Base-by-base conservation (phyloP, 2,113 vertebrate genomes). In the Acrocephalus arundinaceus region DNA sequence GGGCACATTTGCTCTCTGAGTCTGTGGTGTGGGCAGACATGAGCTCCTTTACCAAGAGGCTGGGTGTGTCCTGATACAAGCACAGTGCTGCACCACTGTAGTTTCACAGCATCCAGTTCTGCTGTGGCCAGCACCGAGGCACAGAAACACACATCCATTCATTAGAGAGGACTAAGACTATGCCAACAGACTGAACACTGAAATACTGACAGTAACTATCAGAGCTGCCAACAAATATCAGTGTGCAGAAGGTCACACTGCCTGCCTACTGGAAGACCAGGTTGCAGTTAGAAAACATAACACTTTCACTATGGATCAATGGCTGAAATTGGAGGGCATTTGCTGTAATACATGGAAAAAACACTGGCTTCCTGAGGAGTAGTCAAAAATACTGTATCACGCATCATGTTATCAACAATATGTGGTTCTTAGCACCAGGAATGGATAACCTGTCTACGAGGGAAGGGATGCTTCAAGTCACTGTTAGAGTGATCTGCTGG, bases 71-170 rank as follows among this genome's bases (percentile, higher is more conserved):
- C 67, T 49, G 18, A 27, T 31, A 28, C 37, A 52, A 28, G 54
- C 11, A 22, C 0, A 52, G 43, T 7, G 6, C 19, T 1, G 0
- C 49, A 46, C 21, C 20, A 6, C 1, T 3, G 2, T 1, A 28
- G 57, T 30, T 48, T 49, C 24, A 58, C n/a, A 49, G 57, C 37
- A 33, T 5, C 62, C 35, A 85, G 41, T 39, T 70, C 55, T 6
- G 9, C 52, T 86, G 41, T 20, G 48, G 37, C 37, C 52, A 80
- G 33, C 37, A 21, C 1, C 1, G 27, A 52, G 27, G 14, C 35
- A 77, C 62, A 72, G 22, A 63, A 67, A 54, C 7, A 2, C 24
- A 33, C 20, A 27, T 16, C 54, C 39, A 3, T 23, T 14, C 46
- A 18, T 48, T 6, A 54, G 0, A 46, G 5, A 37, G 35, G 31